Evolutionary conservation across 1,140 invertebrate species (phyloP).

Genomic region (Rhagoletis pomonella): DNA sequence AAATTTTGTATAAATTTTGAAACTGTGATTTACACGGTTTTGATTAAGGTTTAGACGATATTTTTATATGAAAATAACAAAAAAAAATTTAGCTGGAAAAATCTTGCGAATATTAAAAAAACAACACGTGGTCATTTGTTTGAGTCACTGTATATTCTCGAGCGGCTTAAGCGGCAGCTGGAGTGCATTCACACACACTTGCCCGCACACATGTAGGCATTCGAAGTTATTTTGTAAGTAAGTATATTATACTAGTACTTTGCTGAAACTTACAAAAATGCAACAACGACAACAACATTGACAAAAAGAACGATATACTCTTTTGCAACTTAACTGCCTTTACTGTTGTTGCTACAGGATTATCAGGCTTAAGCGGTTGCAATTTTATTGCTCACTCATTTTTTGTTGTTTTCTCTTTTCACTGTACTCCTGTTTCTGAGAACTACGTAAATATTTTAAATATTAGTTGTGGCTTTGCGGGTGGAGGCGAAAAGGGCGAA

Average conservation of each 20-base stretch:
- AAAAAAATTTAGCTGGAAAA: no score
- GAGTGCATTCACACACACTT: constrained; percentile 2
- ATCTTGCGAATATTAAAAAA: no score
- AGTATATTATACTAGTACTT: constrained; percentile 31
- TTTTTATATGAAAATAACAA: no score
- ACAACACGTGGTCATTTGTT: not conserved
- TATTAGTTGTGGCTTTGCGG: constrained; percentile 32
- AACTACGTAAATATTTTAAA: not conserved
- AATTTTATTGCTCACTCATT: constrained; percentile 32
- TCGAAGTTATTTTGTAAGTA: constrained; percentile 19
- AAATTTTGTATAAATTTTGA: no score
- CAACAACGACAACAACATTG: constrained; percentile 1
- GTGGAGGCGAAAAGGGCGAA: not conserved
- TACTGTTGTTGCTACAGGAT: constrained; percentile 33
- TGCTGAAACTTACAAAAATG: not conserved
- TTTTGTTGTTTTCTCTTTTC: not conserved
- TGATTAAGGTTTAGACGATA: no score
- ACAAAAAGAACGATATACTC: not conserved
- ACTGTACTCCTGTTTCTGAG: not conserved
- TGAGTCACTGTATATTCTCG: not conserved
- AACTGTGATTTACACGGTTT: no score
- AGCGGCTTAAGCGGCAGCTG: not conserved
- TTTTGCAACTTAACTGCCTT: not conserved
- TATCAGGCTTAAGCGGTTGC: constrained; percentile 44
- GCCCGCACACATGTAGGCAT: not conserved